Evolutionary conservation across 2,888 invertebrate species (phyloP), one percentile per base, ranked within the genome.

Genomic region (Petrolisthes manimaculis): DNA sequence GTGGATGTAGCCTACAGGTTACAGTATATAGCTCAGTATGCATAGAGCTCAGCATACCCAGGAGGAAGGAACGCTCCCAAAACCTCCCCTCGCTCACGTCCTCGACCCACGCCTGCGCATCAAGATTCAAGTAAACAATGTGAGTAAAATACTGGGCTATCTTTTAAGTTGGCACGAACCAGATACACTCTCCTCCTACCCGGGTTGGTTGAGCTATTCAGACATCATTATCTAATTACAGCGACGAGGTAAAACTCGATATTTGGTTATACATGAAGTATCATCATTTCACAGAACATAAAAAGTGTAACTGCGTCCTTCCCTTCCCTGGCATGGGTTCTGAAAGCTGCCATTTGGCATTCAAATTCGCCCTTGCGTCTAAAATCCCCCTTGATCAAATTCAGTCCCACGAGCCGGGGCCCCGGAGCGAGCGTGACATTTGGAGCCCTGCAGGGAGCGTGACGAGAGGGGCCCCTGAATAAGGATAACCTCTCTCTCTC

Each of bases 311-410:
- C 71, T 71, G 71, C 79, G 71, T 84, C 56, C 71, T 81, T 67
- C 75, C 88, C 37, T 21, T 74, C 81, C 74, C 67, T 74, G 83
- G 79, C 67, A 80, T 71, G 87, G 84, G 54, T 84, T 80, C 69
- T 87, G 84, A 84, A 84, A 84, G 83, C 80, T 80, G 79, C 83
- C 84, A 84, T 84, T 83, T 87, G 84, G 87, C 87, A 87, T 87
- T 87, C 87, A 87, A 87, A 88, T 88, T 88, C 88, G 88, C 88
- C 84, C 88, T 84, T 84, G 84, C 84, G 88, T 88, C 84, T 78
- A 88, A 84, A 84, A 88, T 88, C 82, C 84, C 81, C 84, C 88
- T 80, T 88, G 88, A 88, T 88, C 88, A 88, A 88, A 88, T 88
- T 88, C 75, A 80, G 84, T 80, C 88, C 88, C 88, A 80, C 80